Evolutionary conservation across 2,113 vertebrate genomes (phyloP).

Genomic region (Balaeniceps rex): DNA sequence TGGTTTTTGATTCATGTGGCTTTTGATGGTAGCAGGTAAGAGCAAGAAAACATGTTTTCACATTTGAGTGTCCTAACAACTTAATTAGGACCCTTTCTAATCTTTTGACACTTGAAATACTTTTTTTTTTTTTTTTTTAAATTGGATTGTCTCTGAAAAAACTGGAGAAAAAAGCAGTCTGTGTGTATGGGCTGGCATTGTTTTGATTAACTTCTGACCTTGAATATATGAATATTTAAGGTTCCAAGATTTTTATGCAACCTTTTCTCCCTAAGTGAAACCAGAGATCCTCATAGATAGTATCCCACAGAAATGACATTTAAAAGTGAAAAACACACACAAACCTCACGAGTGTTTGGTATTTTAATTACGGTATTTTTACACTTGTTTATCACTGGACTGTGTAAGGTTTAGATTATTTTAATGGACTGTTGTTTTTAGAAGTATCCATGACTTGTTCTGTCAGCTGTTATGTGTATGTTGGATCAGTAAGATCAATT

Average conservation of each 20-base stretch:
- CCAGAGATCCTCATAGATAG: neutral
- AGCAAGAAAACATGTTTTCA: neutral
- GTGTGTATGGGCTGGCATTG: neutral
- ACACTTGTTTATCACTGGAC: neutral
- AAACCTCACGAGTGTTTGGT: neutral
- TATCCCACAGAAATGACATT: neutral
- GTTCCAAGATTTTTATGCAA: neutral
- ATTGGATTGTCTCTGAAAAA: neutral
- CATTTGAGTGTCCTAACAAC: neutral
- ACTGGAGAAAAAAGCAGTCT: neutral
- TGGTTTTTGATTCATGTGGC: neutral
- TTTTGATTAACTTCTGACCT: neutral
- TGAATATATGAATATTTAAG: neutral
- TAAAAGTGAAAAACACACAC: neutral
- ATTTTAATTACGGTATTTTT: neutral
- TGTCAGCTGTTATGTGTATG: neutral
- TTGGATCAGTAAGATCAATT: neutral
- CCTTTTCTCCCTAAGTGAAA: neutral
- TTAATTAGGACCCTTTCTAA: neutral
- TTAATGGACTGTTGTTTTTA: neutral
- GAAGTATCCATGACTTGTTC: neutral
- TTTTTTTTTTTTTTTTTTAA: neutral
- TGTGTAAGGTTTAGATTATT: neutral
- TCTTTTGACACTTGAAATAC: neutral
- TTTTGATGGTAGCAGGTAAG: neutral